Percentiles rank a stretch among this genome's conserved stretches.
These are phyloP conservation scores for Eupithecia pulchellata DNA, from an alignment of 2,888 invertebrate genomes.

Conservation along the genomic window DNA sequence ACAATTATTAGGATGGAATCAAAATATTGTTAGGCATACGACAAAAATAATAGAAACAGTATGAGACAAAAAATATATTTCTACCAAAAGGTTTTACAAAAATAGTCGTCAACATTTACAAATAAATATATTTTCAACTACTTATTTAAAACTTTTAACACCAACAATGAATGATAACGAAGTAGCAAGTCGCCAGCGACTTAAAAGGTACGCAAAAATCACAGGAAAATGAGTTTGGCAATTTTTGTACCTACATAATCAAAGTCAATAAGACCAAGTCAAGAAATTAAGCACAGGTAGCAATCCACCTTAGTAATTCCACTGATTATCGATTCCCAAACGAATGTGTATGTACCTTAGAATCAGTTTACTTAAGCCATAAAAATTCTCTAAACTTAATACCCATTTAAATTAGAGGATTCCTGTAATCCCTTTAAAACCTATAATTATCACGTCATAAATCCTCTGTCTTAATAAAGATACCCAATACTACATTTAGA, in stretches of 20 bases:
- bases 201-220: neutral
- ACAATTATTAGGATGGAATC: neutral
- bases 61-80: slow-evolving; percentile 53
- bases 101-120: slow-evolving; percentile 55
- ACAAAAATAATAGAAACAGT: slow-evolving; percentile 41
- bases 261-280: neutral
- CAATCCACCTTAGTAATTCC: neutral
- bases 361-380: neutral
- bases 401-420: neutral
- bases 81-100: slow-evolving; percentile 58
- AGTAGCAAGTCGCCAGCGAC: slow-evolving; percentile 26
- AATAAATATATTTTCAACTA: slow-evolving; percentile 45
- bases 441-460: slow-evolving; percentile 1
- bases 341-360: neutral
- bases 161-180: slow-evolving; percentile 19
- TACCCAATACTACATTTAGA: neutral
- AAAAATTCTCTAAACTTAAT: slow-evolving; percentile 9
- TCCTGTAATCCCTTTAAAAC: neutral
- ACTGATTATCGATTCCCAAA: neutral
- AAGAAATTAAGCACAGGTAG: neutral
- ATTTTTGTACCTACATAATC: slow-evolving; percentile 3
- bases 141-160: slow-evolving; percentile 19
- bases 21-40: slow-evolving; percentile 9
- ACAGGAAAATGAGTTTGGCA: slow-evolving; percentile 23
- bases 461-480: slow-evolving; percentile 5